Base-by-base conservation (phyloP, 2,797 vertebrate genomes). In the Oreochromis mossambicus region DNA sequence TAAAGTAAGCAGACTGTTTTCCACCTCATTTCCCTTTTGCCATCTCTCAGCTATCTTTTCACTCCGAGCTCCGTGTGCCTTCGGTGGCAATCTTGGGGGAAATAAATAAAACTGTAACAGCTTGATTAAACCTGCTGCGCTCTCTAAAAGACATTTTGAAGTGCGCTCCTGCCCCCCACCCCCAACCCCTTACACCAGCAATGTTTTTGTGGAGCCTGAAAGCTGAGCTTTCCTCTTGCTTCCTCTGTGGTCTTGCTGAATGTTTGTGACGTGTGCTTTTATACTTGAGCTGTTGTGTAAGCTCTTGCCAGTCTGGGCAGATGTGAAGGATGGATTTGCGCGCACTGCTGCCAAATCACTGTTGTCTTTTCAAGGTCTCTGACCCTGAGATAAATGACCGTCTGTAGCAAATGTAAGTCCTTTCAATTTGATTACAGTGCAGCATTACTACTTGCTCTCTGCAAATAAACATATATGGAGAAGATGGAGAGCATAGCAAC, bases 331-430 rank as follows among this genome's bases (percentile, higher is more conserved):
- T 84, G 83, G 87, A 87, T 89, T 91, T 90, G 36, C 87, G 88
- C 77, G 76, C 82, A 12, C 68, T 34, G 29, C 78, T 90, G 91
- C 90, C 89, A 90, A 90, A 91, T 91, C 88, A 86, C 55, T 86
- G 70, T 79, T 87, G 70, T 78, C 81, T 90, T 91, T 93, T 91
- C 81, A 89, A 91, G 89, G 85, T 89, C 77, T 61, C 68, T 83
- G 75, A 87, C 88, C 87, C 89, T 19, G 85, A 94, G 89, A 94
- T 88, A 68, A 88, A 93, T 90, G 87, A 80, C 70, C 17, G 38
- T 88, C 63, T 92, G 81, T 80, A 81, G 83, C 63, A 80, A 90
- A 91, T 52, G 14, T 56, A 86, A 81, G 61, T 86, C 50, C 48
- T 79, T 87, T 84, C 66, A 82, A 77, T 91, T 66, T 78, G 88